Evolutionary conservation across 2,113 vertebrate genomes (phyloP).

Genomic region (Callipepla squamata): DNA sequence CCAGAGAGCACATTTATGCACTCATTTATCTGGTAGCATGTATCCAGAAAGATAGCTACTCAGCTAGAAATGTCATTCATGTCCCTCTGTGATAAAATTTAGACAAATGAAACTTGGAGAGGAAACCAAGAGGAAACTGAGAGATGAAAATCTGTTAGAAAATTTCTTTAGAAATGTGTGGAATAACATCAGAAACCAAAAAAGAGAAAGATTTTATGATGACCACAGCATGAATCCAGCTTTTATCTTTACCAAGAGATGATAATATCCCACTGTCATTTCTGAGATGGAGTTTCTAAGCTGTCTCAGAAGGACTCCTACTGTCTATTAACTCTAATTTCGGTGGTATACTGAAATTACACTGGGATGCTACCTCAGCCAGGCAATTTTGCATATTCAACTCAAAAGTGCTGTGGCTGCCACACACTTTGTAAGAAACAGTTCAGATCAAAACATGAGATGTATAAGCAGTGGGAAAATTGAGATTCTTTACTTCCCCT

Average conservation of each 20-base stretch:
- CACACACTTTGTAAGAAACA: not conserved
- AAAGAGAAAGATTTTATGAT: not conserved
- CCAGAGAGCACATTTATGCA: not conserved
- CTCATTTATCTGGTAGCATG: not conserved
- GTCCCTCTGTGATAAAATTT: constrained; percentile 26
- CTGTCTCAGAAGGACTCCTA: not conserved
- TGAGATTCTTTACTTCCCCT: not conserved
- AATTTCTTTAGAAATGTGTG: not conserved
- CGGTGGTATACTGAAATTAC: not conserved
- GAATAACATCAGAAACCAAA: constrained; percentile 3
- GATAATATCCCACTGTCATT: not conserved
- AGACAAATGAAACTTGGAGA: constrained; percentile 35
- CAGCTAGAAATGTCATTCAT: constrained; percentile 28
- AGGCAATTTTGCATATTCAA: not conserved
- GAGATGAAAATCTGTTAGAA: not conserved
- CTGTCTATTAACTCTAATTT: not conserved
- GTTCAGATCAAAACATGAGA: not conserved
- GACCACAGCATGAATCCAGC: not conserved
- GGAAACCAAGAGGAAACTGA: not conserved
- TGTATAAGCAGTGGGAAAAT: not conserved
- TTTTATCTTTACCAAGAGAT: not conserved
- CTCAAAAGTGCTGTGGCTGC: not conserved
- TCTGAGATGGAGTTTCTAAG: not conserved
- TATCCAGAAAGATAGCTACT: not conserved
- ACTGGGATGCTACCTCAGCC: not conserved